phyloP scores from a whole-genome alignment of 2,113 vertebrate genomes.

The Hystrix brachyura region DNA sequence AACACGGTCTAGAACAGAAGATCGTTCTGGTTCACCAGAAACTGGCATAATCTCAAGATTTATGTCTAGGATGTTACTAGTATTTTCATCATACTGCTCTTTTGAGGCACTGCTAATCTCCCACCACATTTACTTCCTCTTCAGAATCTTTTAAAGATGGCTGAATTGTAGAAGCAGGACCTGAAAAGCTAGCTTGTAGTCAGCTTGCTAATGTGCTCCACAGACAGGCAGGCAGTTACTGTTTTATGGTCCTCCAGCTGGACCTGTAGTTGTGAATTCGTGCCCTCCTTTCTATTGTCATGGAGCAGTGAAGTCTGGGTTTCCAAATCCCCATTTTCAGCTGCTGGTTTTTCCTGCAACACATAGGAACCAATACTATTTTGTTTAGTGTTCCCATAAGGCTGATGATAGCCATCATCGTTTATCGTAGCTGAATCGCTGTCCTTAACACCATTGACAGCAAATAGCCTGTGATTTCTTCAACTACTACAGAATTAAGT shows the following conservation, averaged over 20 bases:
- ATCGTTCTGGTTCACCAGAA: slow-evolving; percentile 93
- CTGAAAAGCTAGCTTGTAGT: slow-evolving; percentile 36
- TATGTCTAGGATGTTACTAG: slow-evolving; percentile 41
- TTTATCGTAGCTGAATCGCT: slow-evolving; percentile 90
- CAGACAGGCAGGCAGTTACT: slow-evolving; percentile 88
- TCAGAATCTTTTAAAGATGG: slow-evolving; percentile 94
- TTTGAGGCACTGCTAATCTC: slow-evolving; percentile 92
- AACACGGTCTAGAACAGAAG: slow-evolving; percentile 89
- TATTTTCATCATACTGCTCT: slow-evolving; percentile 90
- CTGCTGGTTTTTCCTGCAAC: slow-evolving; percentile 89
- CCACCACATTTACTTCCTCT: slow-evolving; percentile 95
- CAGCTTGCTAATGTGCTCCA: slow-evolving; percentile 85
- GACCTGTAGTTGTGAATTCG: slow-evolving; percentile 92
- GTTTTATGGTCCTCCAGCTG: slow-evolving; percentile 90
- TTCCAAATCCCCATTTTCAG: slow-evolving; percentile 89
- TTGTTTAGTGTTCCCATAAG: slow-evolving; percentile 87
- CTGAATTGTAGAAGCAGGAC: slow-evolving; percentile 91
- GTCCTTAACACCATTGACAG: slow-evolving; percentile 94
- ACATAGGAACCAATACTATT: slow-evolving; percentile 86
- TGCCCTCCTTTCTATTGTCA: slow-evolving; percentile 93
- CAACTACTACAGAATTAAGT: slow-evolving; percentile 85
- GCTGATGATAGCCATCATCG: slow-evolving; percentile 88
- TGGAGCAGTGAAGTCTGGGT: slow-evolving; percentile 89
- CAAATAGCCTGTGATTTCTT: slow-evolving; percentile 89
- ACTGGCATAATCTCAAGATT: slow-evolving; percentile 87